Base-by-base conservation (phyloP, 2,797 vertebrate species). In the Characodon lateralis region DNA sequence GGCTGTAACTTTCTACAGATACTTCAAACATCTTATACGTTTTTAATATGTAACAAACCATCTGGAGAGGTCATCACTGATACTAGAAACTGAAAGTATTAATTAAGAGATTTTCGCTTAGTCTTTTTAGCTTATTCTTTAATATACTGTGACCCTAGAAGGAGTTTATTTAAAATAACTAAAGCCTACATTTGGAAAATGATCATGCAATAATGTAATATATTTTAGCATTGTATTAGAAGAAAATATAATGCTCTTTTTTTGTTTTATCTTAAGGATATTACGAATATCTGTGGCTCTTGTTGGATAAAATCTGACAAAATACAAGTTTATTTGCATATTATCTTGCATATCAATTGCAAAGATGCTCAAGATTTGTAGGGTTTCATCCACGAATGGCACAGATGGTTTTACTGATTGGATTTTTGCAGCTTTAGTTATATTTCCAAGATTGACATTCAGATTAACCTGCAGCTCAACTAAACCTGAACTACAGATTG, bases 171-270 rank as follows among this genome's bases (percentile, higher is more conserved):
- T 26, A n/a, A 31, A 13, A 58, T 46, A 10, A 79, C 71, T 55
- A 59, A 72, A n/a, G 35, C 10, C 48, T 53, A 35, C n/a, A 2
- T 71, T 73, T 50, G 39, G 53, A 35, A 76, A 82, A 76, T 53
- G 39, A 31, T 14, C 41, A 22, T 73, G 46, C 69, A 77, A 51
- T 76, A 8, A 22, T 48, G 61, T 31, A 13, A 12, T 48, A 48
- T 13, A 5, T 22, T 53, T 22, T 6, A 22, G 50, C 0, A 18
- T 18, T 14, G 12, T 2, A 56, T 51, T 20, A 56, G 22, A 56
- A 22, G 6, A 56, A 56, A 12, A 41, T 22, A 3, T 39, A 12
- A 2, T n/a, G 50, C 50, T 18, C 16, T 24, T 68, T 66, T 66
- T 66, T 66, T 24, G 18, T 24, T 66, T 66, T 14, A 68, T 66